Percentiles rank a stretch among this genome's conserved stretches.
phyloP scores from a whole-genome alignment of 1,140 invertebrate species.

The Caenorhabditis elegans region WBcel235 BX284605.5:8305001-8305500 shows the following conservation, averaged over 20 bases:
- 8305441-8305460: too few species aligned
- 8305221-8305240: neutral
- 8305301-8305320: too few species aligned
- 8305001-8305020: neutral
- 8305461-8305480: too few species aligned
- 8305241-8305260: neutral
- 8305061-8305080: neutral
- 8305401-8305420: too few species aligned
- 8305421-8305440: too few species aligned
- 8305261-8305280: neutral
- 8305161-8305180: neutral
- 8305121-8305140: neutral
- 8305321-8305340: too few species aligned
- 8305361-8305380: too few species aligned
- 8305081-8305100: neutral
- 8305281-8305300: neutral
- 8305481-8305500: too few species aligned
- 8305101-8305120: neutral
- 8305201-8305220: neutral
- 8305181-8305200: neutral
- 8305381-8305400: too few species aligned
- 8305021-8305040: neutral
- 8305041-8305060: neutral
- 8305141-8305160: neutral
- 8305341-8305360: too few species aligned